Percentiles rank a stretch among this genome's conserved stretches.
Evolutionary conservation across 2,113 vertebrate species (phyloP).

Genomic region (Pantherophis guttatus): DNA sequence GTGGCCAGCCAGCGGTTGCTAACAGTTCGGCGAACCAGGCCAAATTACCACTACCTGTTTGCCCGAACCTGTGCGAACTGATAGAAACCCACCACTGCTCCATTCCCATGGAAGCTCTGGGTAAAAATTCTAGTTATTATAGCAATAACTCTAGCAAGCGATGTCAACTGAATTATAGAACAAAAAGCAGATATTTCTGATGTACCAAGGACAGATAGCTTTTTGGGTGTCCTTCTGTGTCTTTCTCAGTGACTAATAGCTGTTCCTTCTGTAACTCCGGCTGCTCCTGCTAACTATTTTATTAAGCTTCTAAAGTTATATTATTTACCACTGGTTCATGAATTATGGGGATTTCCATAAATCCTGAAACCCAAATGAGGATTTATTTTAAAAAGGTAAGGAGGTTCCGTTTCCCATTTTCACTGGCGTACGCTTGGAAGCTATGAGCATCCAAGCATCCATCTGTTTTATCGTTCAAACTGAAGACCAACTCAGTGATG

Average conservation of each 20-base stretch:
- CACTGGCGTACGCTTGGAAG: background rate
- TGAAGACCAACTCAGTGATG: background rate
- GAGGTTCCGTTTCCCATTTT: background rate
- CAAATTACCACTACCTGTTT: too few species aligned
- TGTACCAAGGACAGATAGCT: background rate
- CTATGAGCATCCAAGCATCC: background rate
- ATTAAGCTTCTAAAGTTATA: background rate
- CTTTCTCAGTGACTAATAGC: background rate
- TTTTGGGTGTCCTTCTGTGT: background rate
- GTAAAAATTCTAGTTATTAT: background rate
- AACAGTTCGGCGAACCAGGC: too few species aligned
- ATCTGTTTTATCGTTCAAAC: background rate
- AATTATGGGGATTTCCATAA: background rate
- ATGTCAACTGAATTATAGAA: background rate
- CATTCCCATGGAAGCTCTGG: background rate
- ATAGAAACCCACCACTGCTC: background rate
- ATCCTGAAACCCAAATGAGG: background rate
- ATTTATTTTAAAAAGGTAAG: background rate
- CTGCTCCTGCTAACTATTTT: background rate
- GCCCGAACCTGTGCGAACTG: too few species aligned
- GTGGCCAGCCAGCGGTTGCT: too few species aligned
- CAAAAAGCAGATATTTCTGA: background rate
- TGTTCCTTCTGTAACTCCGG: background rate
- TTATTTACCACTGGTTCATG: background rate
- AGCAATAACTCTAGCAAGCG: background rate